Base-by-base conservation (phyloP, 2,113 vertebrate genomes). In the Piaya cayana region DNA sequence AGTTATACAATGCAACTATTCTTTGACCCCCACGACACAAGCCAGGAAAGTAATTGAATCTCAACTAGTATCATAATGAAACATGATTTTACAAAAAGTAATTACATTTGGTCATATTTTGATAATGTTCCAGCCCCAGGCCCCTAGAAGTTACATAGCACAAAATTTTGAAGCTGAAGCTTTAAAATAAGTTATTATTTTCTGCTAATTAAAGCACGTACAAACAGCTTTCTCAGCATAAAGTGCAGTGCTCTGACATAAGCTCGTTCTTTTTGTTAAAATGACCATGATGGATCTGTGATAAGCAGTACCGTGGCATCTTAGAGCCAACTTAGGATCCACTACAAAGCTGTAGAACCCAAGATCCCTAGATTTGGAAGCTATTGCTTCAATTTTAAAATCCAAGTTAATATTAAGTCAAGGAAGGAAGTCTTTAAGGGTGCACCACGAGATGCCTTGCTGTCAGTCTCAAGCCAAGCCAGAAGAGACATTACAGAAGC, bases 11-110 rank as follows among this genome's bases (percentile, higher is more conserved):
- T 5, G 5, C 70, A 76, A 49, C 67, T 72, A 63, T 56, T 87
- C 60, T 64, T 34, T 0, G 0, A 76, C 30, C 39, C 26, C 13
- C 45, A 12, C 0, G 4, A 82, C 60, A 65, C 15, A 27, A 88
- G 7, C 6, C 39, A 90, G 20, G 32, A 75, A 83, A 86, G 59
- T 52, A 85, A 77, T 0, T 80, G 52, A 86, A 79, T 60, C 21
- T 34, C 65, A 82, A 32, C 16, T 47, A 68, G 5, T 23, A 52
- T 12, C 27, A 18, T 8, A 82, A 68, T 2, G 29, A 79, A 92
- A 92, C 0, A 1, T 13, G 55, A 37, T 47, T 89, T 92, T 30
- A 84, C 15, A 52, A 50, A 26, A 59, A 62, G 23, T 77, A 59
- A 76, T 85, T 55, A 77, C 8, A 29, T 75, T 82, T 67, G 60